phyloP scores from a whole-genome alignment of 2,113 vertebrate genomes.

The Cinclus cinclus region DNA sequence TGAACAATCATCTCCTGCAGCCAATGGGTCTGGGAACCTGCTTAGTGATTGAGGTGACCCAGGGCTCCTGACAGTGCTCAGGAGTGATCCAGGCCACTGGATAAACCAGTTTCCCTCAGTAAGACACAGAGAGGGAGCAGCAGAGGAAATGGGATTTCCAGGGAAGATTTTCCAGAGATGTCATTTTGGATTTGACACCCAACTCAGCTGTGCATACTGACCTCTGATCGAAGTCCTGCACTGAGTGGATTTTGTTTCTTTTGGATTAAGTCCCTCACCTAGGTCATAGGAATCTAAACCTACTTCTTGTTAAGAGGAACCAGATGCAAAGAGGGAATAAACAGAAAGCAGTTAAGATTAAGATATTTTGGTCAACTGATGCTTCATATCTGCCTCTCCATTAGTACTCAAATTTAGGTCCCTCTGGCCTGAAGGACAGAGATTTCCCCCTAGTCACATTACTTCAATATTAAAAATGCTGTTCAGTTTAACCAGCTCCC shows the following conservation, averaged over 20 bases:
- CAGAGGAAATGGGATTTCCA: fast-evolving
- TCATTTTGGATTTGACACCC: neutral
- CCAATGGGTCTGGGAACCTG: neutral
- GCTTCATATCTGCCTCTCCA: neutral
- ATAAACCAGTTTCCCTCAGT: neutral
- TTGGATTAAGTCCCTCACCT: neutral
- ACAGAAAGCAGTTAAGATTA: neutral
- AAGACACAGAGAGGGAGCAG: neutral
- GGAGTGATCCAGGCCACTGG: fast-evolving
- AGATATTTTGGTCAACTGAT: constrained; percentile 7
- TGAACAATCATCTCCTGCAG: fast-evolving
- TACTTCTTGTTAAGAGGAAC: neutral
- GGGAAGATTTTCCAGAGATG: neutral
- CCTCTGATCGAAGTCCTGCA: neutral
- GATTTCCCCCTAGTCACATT: constrained; percentile 54
- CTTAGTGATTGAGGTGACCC: fast-evolving
- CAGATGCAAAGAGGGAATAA: neutral
- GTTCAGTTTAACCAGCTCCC: constrained; percentile 53
- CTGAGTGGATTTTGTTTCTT: neutral
- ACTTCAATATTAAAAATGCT: constrained; percentile 68
- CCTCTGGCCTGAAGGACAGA: neutral
- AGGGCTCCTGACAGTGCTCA: neutral
- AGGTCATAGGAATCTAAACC: neutral
- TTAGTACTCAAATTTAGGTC: constrained; percentile 42
- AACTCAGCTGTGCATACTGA: fast-evolving